Evolutionary conservation across 2,797 vertebrate genomes (phyloP).

Genomic region (Acanthis flammea): DNA sequence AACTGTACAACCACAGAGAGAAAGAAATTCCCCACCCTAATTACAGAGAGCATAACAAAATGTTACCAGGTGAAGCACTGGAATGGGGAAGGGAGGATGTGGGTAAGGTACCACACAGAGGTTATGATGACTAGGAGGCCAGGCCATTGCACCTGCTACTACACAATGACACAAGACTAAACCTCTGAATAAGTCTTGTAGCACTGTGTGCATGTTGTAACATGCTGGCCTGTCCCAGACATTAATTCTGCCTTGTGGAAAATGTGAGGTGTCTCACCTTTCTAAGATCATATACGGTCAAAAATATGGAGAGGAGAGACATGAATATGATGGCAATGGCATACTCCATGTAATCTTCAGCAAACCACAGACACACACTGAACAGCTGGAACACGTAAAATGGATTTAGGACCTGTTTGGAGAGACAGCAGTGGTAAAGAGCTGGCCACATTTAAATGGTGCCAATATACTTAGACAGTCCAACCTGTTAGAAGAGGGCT

Average conservation of each 20-base stretch:
- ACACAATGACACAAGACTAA: neutral
- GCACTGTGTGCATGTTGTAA: neutral
- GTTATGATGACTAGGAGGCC: neutral
- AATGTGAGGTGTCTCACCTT: constrained; percentile 64
- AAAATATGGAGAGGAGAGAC: constrained; percentile 75
- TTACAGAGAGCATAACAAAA: neutral
- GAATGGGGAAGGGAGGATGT: constrained; percentile 41
- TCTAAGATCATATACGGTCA: constrained; percentile 79
- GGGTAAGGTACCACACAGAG: neutral
- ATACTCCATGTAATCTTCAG: constrained; percentile 79
- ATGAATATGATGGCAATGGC: constrained; percentile 78
- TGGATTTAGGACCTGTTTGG: constrained; percentile 78
- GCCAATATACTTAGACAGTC: neutral
- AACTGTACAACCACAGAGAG: neutral
- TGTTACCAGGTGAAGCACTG: neutral
- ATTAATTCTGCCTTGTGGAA: neutral
- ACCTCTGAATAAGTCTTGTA: neutral
- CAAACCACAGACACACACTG: constrained; percentile 81
- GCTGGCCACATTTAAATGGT: neutral
- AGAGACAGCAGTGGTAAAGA: constrained; percentile 1
- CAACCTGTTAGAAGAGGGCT: neutral
- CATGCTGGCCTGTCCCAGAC: neutral
- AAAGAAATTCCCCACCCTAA: neutral
- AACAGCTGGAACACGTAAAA: constrained; percentile 82
- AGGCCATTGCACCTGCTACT: neutral